These are phyloP conservation scores for Ichneumoninae sp. DNA, from an alignment of 2,888 invertebrate species.

Conservation along the genomic window DNA sequence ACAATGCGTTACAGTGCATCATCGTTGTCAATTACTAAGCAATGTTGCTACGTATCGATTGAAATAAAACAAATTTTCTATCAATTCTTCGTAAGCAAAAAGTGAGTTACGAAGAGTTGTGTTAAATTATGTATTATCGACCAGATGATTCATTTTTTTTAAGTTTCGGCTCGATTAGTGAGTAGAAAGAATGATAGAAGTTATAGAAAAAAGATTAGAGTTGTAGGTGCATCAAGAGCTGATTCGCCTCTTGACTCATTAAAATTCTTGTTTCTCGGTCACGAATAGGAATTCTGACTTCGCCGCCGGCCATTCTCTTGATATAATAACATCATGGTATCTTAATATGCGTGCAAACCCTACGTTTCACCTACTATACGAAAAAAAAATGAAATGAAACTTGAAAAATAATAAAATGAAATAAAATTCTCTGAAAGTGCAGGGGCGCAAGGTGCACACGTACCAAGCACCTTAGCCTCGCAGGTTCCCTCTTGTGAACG, in stretches of 20 bases:
- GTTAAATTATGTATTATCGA: not conserved
- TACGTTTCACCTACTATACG: not conserved
- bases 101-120: not conserved
- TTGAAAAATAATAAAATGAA: slow-evolving; percentile 10
- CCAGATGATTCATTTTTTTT: not conserved
- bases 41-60: not conserved
- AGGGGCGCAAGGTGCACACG: slow-evolving; percentile 61
- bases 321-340: not conserved
- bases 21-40: not conserved
- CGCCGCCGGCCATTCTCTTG: not conserved
- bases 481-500: slow-evolving; percentile 58
- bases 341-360: not conserved
- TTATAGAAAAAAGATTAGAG: not conserved
- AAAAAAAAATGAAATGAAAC: slow-evolving; percentile 41
- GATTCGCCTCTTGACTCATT: not conserved
- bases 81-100: not conserved
- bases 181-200: too few relatives aligned
- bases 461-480: slow-evolving; percentile 56
- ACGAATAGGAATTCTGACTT: not conserved
- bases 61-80: not conserved
- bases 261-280: not conserved
- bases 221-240: not conserved
- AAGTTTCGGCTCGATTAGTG: too few relatives aligned
- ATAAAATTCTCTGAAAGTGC: slow-evolving; percentile 16
- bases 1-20: not conserved